phyloP scores from a whole-genome alignment of 37 sponge, comb jelly and placozoan species.

The Theonella swinhoei region DNA sequence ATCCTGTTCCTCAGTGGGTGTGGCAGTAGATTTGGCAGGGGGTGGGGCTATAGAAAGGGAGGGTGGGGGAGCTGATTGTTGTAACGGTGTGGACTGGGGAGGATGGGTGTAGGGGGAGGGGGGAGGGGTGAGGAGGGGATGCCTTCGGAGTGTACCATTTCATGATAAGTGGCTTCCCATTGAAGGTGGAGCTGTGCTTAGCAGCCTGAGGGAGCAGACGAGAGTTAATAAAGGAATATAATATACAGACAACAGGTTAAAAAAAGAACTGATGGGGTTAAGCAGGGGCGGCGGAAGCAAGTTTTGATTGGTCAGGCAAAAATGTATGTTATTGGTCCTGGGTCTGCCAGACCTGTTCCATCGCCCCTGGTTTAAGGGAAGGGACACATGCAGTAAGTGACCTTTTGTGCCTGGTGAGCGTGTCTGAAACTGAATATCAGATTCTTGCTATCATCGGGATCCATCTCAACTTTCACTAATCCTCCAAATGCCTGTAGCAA shows the following conservation, averaged over 20 bases:
- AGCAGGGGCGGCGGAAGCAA: too few species aligned
- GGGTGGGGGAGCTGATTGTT: neutral
- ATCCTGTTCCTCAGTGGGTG: too few species aligned
- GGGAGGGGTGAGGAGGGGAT: neutral
- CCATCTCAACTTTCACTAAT: slow-evolving; percentile 56
- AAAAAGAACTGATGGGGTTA: too few species aligned
- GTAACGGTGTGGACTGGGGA: neutral
- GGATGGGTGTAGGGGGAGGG: neutral
- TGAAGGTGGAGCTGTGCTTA: slow-evolving; percentile 46
- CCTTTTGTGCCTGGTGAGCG: slow-evolving; percentile 62
- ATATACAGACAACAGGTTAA: too few species aligned
- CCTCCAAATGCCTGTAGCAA: slow-evolving; percentile 72
- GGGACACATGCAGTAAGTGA: too few species aligned
- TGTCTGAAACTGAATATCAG: slow-evolving; percentile 81
- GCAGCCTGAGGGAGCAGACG: slow-evolving; percentile 37
- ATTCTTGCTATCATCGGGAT: slow-evolving; percentile 56
- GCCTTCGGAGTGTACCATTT: slow-evolving; percentile 73
- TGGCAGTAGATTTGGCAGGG: too few species aligned
- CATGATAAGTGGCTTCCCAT: slow-evolving; percentile 84
- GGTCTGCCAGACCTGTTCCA: too few species aligned
- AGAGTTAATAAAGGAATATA: too few species aligned
- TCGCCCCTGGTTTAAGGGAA: too few species aligned
- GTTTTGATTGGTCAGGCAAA: too few species aligned
- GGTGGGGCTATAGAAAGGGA: too few species aligned
- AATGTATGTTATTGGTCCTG: too few species aligned